Conservation (phyloP, 1,140 invertebrate genomes). For the Leguminivora glycinivorella region DNA sequence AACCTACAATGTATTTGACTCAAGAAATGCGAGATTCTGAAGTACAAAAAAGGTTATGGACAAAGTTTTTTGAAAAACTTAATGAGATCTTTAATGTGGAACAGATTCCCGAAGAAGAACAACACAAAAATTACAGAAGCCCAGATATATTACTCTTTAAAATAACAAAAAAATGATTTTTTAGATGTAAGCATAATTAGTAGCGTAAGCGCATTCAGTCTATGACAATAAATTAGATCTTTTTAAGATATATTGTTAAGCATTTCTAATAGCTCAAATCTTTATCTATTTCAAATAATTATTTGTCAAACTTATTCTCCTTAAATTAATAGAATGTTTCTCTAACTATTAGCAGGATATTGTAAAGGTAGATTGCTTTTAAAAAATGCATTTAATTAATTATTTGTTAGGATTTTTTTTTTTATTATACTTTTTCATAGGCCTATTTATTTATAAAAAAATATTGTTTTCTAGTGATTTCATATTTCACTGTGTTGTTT, state of each 20-base stretch:
- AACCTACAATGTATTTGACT: conserved; percentile 75
- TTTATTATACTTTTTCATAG: neutral
- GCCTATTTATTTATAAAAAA: neutral
- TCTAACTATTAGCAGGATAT: neutral
- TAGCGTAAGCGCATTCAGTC: neutral
- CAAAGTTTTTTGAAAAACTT: conserved; percentile 75
- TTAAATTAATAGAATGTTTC: neutral
- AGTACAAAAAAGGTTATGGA: conserved; percentile 79
- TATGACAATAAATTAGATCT: conserved; percentile 13
- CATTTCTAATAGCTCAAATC: neutral
- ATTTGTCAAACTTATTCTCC: neutral
- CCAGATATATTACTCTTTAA: conserved; percentile 80
- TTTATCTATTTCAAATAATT: neutral
- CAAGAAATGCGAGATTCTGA: conserved; percentile 82
- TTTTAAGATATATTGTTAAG: neutral
- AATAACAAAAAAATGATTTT: conserved; percentile 68
- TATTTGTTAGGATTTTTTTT: neutral
- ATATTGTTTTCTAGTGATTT: neutral
- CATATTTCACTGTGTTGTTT: neutral
- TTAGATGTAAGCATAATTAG: conserved; percentile 1
- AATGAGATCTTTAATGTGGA: conserved; percentile 72
- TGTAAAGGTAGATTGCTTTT: neutral
- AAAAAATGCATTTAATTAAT: neutral
- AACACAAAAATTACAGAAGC: conserved; percentile 79
- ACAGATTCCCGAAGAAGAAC: conserved; percentile 76